Evolutionary conservation across 2,113 vertebrate genomes (phyloP).

Genomic region (Bubo scandiacus): DNA sequence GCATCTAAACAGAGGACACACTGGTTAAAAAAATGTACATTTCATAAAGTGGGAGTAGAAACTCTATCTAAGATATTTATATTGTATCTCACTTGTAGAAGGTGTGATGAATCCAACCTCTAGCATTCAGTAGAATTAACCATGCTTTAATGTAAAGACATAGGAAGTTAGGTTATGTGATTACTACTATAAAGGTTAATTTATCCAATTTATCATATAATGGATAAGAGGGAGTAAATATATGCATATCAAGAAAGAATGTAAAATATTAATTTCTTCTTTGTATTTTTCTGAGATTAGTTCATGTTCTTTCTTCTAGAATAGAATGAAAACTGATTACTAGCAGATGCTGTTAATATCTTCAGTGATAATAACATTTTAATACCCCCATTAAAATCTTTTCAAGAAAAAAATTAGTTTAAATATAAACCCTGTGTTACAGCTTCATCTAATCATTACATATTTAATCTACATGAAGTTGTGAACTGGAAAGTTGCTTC

Average conservation of each 20-base stretch:
- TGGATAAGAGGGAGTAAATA: background rate
- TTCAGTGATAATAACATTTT: background rate
- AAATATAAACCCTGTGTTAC: background rate
- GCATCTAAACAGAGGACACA: background rate
- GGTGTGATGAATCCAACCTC: background rate
- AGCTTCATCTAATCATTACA: background rate
- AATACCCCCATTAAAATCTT: background rate
- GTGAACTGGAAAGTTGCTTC: background rate
- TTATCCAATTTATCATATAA: background rate
- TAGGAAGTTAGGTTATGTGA: background rate
- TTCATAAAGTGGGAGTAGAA: background rate
- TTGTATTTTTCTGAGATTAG: background rate
- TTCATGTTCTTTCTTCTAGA: background rate
- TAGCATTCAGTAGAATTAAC: background rate
- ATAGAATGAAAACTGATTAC: background rate
- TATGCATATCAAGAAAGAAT: background rate
- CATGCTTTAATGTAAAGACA: background rate
- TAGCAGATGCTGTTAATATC: background rate
- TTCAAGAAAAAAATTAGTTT: background rate
- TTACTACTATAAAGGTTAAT: background rate
- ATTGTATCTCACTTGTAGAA: background rate
- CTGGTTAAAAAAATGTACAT: background rate
- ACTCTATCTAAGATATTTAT: background rate
- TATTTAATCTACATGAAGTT: background rate
- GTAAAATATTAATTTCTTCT: background rate